A percentile compares a stretch with the other conserved stretches of the same genome.
These are phyloP conservation scores for Aphelenchoides besseyi DNA, from an alignment of 1,140 invertebrate genomes.

Conservation along the genomic window DNA sequence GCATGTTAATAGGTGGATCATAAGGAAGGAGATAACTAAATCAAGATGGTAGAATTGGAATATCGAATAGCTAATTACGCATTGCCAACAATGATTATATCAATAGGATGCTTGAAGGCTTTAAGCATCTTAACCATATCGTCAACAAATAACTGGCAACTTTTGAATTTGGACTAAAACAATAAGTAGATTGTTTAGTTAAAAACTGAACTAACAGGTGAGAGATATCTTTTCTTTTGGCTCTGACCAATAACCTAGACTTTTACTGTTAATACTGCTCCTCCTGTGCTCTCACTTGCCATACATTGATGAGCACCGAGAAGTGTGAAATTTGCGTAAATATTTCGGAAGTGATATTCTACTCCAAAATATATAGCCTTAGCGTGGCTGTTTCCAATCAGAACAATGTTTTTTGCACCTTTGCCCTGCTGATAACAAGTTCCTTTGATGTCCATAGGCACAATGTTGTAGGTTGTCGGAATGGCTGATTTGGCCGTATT, in stretches of 20 bases:
- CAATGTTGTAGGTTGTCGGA: neutral
- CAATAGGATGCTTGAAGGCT: neutral
- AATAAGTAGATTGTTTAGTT: neutral
- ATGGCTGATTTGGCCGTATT: neutral
- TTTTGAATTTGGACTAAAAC: neutral
- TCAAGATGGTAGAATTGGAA: no score
- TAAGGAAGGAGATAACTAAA: neutral
- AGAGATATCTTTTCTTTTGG: neutral
- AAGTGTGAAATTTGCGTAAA: neutral
- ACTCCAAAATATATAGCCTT: neutral
- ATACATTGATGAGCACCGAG: neutral
- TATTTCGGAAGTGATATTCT: neutral
- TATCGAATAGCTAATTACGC: neutral
- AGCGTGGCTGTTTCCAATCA: conserved; percentile 4
- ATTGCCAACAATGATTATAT: conserved; percentile 1
- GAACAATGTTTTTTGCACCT: conserved; percentile 4
- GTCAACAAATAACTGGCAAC: neutral
- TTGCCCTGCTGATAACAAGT: neutral
- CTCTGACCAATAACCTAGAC: neutral
- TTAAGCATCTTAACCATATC: neutral
- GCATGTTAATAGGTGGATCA: neutral
- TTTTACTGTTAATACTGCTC: no score
- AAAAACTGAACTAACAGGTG: neutral
- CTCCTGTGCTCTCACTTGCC: no score
- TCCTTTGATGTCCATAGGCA: neutral